Base-by-base conservation (phyloP, 2,797 vertebrate genomes). In the Protonibea diacanthus region DNA sequence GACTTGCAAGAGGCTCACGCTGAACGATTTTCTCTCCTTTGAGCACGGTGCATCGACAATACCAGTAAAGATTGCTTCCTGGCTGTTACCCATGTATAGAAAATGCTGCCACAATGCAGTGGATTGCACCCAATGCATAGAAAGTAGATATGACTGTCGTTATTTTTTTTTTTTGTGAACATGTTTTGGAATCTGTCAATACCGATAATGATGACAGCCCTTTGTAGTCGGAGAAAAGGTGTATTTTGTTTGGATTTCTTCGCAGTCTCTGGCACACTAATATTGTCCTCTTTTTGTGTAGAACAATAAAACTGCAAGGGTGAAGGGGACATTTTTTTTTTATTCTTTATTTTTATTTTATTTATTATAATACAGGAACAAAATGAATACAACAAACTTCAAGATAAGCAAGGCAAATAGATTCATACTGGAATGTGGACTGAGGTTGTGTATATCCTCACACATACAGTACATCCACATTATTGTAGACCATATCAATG, bases 1-100 rank as follows among this genome's bases (percentile, higher is more conserved):
- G 11, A 74, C 42, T 65, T 21, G 33, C 33, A 38, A 9, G 44
- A 65, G 44, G 58, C 59, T 78, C 55, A 55, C 13, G 52, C 56
- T 59, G 62, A 81, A 74, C 40, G 20, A 74, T 84, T 87, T 79
- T 82, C 76, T 72, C 59, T 86, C 60, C 53, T 89, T 79, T 74
- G 55, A 82, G 68, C 12, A 8, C 27, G 7, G 1, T 53, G 71
- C 82, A 76, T 77, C 5, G 57, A 83, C 81, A 81, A 69, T 73
- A 72, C 64, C 74, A 60, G 78, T 73, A 88, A 89, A 88, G 68
- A 91, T 83, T 86, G 85, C 79, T 69, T 86, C 80, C 75, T 85
- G 77, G 78, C 81, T 89, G 84, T 86, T 87, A 85, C 76, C 65
- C 89, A 91, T 93, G 89, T 88, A 92, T 90, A 86, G 88, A 82